These are phyloP conservation scores for Apostichopus japonicus DNA, from an alignment of 35 echinoderm and acorn worm species.

Conservation along the genomic window DNA sequence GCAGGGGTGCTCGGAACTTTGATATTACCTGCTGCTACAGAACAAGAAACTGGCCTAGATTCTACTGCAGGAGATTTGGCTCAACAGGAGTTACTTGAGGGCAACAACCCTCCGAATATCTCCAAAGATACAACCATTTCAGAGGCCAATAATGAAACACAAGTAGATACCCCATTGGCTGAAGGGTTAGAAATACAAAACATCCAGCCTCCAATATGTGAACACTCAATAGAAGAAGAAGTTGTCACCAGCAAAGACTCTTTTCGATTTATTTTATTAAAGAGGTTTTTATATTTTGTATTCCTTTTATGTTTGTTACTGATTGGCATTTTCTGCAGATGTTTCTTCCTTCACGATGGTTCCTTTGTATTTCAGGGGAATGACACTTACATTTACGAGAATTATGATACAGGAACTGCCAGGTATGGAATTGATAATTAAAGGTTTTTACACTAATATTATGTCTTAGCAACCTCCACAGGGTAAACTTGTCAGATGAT, in stretches of 20 bases:
- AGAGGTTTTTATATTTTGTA: slow-evolving; percentile 10
- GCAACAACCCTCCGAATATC: neutral
- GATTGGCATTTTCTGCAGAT: neutral
- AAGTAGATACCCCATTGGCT: neutral
- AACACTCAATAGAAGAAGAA: neutral
- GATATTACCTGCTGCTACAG: neutral
- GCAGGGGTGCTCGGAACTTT: neutral
- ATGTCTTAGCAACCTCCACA: no score
- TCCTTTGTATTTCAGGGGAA: neutral
- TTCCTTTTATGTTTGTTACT: neutral
- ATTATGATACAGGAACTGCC: no score
- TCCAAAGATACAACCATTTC: neutral
- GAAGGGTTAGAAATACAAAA: neutral
- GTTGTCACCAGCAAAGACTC: neutral
- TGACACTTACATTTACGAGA: neutral
- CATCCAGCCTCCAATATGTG: no score
- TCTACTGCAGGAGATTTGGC: neutral
- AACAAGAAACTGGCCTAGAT: neutral
- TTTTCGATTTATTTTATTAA: slow-evolving; percentile 3
- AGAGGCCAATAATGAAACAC: neutral
- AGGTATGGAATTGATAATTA: no score
- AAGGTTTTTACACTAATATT: no score
- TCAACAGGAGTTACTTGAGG: neutral
- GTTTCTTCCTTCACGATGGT: neutral
- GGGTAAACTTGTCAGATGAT: no score